Percentiles rank a stretch among this genome's conserved stretches.
phyloP scores from a whole-genome alignment of 2,113 vertebrate genomes.

The Pterocles orientalis region DNA sequence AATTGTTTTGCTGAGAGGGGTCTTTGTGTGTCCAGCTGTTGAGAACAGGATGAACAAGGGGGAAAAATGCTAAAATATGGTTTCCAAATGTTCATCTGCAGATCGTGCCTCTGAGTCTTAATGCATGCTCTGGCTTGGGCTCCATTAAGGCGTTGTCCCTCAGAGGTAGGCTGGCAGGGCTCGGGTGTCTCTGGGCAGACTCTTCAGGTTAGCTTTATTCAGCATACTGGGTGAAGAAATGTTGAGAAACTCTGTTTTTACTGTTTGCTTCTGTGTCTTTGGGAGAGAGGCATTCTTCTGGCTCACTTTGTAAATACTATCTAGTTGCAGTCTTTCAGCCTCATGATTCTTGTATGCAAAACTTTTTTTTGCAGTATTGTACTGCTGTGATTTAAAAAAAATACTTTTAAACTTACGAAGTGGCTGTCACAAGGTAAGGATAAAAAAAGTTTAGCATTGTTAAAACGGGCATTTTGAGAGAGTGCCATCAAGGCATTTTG shows the following conservation, averaged over 20 bases:
- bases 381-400: neutral
- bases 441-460: slow-evolving; percentile 60
- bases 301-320: slow-evolving; percentile 32
- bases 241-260: slow-evolving; percentile 6
- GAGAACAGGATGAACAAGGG: neutral
- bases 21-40: slow-evolving; percentile 26
- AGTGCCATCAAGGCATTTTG: slow-evolving; percentile 70
- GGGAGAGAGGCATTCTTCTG: slow-evolving; percentile 23
- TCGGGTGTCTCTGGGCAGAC: neutral
- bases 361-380: neutral
- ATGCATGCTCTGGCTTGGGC: neutral
- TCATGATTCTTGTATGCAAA: neutral
- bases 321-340: slow-evolving; percentile 6
- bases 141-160: neutral
- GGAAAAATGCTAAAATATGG: neutral
- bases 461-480: slow-evolving; percentile 63
- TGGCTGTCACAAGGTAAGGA: slow-evolving; percentile 16
- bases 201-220: neutral
- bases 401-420: neutral
- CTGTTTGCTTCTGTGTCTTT: slow-evolving; percentile 8
- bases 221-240: neutral
- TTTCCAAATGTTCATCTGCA: slow-evolving; percentile 22
- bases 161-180: neutral
- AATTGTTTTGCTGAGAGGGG: neutral
- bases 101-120: neutral